Conservation (phyloP, 2,113 vertebrate genomes). For the Lasiurus borealis region DNA sequence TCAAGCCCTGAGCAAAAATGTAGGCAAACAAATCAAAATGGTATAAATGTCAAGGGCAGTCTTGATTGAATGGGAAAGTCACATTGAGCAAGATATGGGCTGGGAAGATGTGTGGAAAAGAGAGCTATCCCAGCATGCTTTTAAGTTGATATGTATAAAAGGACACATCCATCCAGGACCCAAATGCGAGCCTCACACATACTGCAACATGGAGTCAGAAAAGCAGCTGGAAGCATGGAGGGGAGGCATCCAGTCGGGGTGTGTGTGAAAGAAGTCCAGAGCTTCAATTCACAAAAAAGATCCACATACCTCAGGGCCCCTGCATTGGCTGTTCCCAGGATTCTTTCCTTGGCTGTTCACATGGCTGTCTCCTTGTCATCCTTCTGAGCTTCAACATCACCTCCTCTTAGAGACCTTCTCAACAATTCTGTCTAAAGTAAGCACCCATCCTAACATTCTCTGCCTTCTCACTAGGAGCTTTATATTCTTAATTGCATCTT, state of each 20-base stretch:
- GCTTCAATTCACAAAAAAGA: not conserved
- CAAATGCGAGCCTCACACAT: not conserved
- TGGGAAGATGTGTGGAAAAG: not conserved
- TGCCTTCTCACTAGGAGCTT: not conserved
- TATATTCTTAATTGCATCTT: not conserved
- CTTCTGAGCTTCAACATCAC: not conserved
- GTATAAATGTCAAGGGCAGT: conserved; percentile 69
- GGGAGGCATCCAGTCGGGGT: not conserved
- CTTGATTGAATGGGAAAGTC: conserved; percentile 38
- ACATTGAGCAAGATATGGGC: not conserved
- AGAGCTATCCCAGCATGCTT: not conserved
- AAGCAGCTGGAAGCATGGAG: not conserved
- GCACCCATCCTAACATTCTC: not conserved
- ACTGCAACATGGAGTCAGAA: not conserved
- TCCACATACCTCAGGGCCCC: not conserved
- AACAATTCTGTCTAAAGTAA: not conserved
- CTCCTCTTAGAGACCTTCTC: not conserved
- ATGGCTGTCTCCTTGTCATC: not conserved
- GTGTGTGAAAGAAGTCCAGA: not conserved
- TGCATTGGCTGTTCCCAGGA: not conserved
- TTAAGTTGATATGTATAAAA: not conserved
- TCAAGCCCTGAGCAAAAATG: conserved; percentile 42
- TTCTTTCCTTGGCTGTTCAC: not conserved
- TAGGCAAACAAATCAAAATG: conserved; percentile 34
- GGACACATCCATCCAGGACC: not conserved